Evolutionary conservation across 2,797 vertebrate species (phyloP).

Genomic region (Notolabrus celidotus): DNA sequence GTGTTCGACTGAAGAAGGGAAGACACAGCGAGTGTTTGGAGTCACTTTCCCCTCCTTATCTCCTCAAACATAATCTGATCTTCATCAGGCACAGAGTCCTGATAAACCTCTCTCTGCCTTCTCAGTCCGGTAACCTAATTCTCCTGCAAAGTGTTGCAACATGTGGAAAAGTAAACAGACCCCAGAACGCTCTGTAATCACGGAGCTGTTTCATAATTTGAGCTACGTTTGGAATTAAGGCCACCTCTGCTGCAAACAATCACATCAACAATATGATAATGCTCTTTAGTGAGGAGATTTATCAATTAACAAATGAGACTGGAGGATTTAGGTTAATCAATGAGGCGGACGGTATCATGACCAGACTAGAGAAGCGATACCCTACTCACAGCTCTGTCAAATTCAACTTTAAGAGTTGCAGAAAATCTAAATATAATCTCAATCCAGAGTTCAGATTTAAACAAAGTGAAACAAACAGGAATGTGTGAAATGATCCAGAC

Average conservation of each 20-base stretch:
- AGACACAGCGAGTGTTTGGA: no score
- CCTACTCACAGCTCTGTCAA: no score
- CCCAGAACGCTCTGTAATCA: conserved; percentile 33
- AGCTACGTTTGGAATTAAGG: conserved; percentile 62
- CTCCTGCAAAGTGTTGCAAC: conserved; percentile 42
- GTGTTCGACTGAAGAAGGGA: no score
- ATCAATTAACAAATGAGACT: conserved; percentile 31
- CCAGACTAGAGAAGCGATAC: neutral
- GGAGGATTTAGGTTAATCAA: conserved; percentile 22
- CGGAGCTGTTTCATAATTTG: conserved; percentile 51
- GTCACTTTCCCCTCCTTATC: no score
- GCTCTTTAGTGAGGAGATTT: conserved; percentile 16
- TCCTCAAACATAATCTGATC: conserved; percentile 55
- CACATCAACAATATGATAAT: conserved; percentile 9
- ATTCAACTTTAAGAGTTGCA: no score
- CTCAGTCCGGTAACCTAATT: conserved; percentile 56
- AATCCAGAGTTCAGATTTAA: no score
- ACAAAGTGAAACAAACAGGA: no score
- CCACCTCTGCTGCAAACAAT: conserved; percentile 37
- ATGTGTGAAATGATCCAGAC: no score
- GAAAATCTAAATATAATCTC: no score
- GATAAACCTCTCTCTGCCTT: conserved; percentile 44
- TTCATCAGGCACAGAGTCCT: conserved; percentile 61
- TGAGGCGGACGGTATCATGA: neutral
- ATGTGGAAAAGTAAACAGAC: conserved; percentile 47